phyloP scores from a whole-genome alignment of 2,797 vertebrate genomes.

The Cuniculus paca region DNA sequence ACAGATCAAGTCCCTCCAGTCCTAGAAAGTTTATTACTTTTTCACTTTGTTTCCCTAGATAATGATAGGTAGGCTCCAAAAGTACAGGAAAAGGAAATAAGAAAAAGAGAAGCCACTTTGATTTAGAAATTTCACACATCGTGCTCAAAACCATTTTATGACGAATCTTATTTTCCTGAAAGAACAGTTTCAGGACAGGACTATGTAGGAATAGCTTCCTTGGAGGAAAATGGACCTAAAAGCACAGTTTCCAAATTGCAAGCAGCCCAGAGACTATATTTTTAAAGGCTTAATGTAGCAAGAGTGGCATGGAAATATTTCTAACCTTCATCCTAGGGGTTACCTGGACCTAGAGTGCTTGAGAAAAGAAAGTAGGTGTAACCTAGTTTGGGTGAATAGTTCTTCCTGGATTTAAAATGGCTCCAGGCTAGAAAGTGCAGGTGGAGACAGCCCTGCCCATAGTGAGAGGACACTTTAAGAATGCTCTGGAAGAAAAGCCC shows the following conservation, averaged over 20 bases:
- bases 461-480: background rate
- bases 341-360: background rate
- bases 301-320: background rate
- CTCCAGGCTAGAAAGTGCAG: slow-evolving; percentile 27
- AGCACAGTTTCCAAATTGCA: background rate
- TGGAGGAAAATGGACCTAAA: background rate
- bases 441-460: background rate
- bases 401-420: slow-evolving; percentile 12
- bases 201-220: background rate
- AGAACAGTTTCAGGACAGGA: background rate
- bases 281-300: background rate
- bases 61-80: background rate
- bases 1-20: background rate
- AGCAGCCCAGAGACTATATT: background rate
- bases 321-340: slow-evolving; percentile 7
- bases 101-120: background rate
- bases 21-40: background rate
- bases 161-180: slow-evolving; percentile 3
- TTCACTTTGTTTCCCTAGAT: background rate
- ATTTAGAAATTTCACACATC: background rate
- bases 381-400: background rate
- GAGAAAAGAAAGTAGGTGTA: background rate
- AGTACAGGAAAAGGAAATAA: background rate
- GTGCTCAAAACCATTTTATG: background rate
- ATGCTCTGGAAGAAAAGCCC: background rate